phyloP scores from a whole-genome alignment of 1,140 invertebrate genomes.

The Ctenoplectra terminalis region DNA sequence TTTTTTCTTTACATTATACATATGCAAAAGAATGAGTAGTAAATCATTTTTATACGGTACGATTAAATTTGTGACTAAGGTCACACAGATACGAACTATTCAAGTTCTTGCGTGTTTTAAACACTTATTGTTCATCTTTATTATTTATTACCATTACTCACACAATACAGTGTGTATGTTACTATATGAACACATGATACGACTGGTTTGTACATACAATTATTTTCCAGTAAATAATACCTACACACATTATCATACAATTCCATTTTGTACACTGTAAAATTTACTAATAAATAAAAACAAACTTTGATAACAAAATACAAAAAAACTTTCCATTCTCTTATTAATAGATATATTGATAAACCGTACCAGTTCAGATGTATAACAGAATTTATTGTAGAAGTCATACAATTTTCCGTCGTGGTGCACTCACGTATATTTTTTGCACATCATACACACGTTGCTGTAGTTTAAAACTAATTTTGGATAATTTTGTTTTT shows the following conservation, averaged over 20 bases:
- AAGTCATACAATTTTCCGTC: constrained; percentile 29
- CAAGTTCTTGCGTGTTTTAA: neutral
- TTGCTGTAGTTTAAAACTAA: neutral
- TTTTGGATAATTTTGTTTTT: neutral
- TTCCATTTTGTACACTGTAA: constrained; percentile 28
- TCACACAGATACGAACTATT: neutral
- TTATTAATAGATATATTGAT: neutral
- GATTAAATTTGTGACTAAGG: neutral
- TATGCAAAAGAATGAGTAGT: neutral
- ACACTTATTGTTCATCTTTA: constrained; percentile 16
- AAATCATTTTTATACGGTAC: neutral
- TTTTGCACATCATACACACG: neutral
- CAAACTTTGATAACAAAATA: constrained; percentile 3
- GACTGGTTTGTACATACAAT: constrained; percentile 21
- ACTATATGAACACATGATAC: neutral
- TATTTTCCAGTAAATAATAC: neutral
- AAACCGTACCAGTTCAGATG: neutral
- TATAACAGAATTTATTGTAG: constrained; percentile 35
- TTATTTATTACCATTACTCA: constrained; percentile 37
- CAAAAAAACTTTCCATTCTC: no score
- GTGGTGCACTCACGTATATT: neutral
- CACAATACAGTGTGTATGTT: neutral
- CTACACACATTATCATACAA: neutral
- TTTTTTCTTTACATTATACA: constrained; percentile 2
- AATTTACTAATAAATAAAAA: constrained; percentile 34